Conservation (phyloP, 2,888 invertebrate species). For the Acronicta aceris region DNA sequence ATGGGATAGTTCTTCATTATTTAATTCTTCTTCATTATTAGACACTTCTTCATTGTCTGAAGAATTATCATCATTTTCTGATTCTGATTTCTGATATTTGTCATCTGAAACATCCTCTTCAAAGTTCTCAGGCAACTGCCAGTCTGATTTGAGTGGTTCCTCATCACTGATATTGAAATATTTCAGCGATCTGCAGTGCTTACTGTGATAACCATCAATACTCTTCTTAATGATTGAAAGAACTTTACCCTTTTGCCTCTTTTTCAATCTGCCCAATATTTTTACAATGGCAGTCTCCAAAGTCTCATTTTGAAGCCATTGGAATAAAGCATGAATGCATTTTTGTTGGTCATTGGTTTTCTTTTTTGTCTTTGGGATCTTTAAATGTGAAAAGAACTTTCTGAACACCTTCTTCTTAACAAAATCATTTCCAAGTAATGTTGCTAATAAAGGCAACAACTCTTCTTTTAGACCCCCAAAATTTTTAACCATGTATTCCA, state of each 20-base stretch:
- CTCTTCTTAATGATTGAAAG: slow-evolving; percentile 90
- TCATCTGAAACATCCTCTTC: slow-evolving; percentile 48
- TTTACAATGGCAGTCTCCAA: slow-evolving; percentile 92
- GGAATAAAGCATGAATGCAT: slow-evolving; percentile 92
- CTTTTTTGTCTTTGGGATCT: slow-evolving; percentile 87
- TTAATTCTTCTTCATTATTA: slow-evolving; percentile 33
- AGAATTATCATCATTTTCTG: slow-evolving; percentile 52
- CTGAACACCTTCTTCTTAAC: slow-evolving; percentile 91
- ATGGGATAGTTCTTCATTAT: slow-evolving; percentile 52
- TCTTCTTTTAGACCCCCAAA: slow-evolving; percentile 91
- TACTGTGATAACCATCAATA: slow-evolving; percentile 90
- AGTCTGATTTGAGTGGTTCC: slow-evolving; percentile 34
- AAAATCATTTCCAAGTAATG: slow-evolving; percentile 97
- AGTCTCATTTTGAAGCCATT: slow-evolving; percentile 93
- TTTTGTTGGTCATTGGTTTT: slow-evolving; percentile 90
- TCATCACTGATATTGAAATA: slow-evolving; percentile 83
- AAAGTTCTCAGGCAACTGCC: slow-evolving; percentile 55
- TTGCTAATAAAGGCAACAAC: slow-evolving; percentile 94
- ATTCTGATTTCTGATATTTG: slow-evolving; percentile 48
- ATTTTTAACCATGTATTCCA: slow-evolving; percentile 91
- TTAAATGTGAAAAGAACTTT: slow-evolving; percentile 92
- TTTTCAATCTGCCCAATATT: slow-evolving; percentile 90
- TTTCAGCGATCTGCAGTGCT: slow-evolving; percentile 88
- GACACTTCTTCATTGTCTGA: slow-evolving; percentile 48
- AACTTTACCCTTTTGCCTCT: slow-evolving; percentile 86